Conservation (phyloP, 2,888 invertebrate genomes). For the Punctoribates punctum region DNA sequence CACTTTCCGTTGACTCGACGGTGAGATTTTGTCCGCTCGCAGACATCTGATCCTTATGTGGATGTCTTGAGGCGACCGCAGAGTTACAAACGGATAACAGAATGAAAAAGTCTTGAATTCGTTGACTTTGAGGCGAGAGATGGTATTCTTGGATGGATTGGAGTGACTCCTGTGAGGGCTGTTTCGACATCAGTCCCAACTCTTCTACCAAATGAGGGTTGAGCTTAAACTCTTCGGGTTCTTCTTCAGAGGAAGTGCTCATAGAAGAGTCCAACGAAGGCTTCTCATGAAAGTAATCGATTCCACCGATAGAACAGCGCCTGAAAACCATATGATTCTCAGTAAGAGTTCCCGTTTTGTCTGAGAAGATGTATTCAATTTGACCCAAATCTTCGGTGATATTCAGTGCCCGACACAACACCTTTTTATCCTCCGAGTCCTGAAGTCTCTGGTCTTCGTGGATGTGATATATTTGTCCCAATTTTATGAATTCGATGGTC, state of each 20-base stretch:
- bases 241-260: background rate
- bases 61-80: constrained; percentile 84
- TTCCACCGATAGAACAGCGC: constrained; percentile 90
- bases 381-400: constrained; percentile 97
- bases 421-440: constrained; percentile 79
- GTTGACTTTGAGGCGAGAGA: constrained; percentile 61
- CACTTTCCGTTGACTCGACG: too few species aligned
- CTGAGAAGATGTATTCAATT: constrained; percentile 96
- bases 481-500: constrained; percentile 85
- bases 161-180: background rate
- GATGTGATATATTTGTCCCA: constrained; percentile 64
- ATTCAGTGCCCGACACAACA: constrained; percentile 94
- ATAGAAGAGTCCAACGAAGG: background rate
- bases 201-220: background rate
- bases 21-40: constrained; percentile 10
- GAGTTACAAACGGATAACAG: constrained; percentile 93
- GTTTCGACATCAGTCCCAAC: background rate
- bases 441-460: too few species aligned
- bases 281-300: constrained; percentile 29
- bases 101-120: constrained; percentile 81
- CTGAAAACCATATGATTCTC: constrained; percentile 99
- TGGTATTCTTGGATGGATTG: background rate
- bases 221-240: background rate
- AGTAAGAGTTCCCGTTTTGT: constrained; percentile 98
- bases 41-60: constrained; percentile 68